A percentile compares a stretch with the other conserved stretches of the same genome.
These are phyloP conservation scores for Mesocricetus auratus DNA, from an alignment of 2,113 vertebrate species.

Conservation along the genomic window DNA sequence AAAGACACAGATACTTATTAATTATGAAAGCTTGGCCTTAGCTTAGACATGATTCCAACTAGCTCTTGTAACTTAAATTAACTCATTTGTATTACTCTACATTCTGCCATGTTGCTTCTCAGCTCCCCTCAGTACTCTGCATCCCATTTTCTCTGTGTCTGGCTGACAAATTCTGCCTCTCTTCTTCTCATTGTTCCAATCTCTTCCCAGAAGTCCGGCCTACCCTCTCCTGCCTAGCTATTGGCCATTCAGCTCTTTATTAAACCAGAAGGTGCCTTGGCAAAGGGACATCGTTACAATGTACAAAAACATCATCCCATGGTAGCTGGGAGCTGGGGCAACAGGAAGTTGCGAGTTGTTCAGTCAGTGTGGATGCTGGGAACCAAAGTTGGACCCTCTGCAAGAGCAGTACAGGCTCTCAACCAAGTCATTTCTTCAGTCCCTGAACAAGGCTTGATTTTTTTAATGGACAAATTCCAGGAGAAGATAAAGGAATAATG, in stretches of 20 bases:
- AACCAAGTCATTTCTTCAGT: background rate
- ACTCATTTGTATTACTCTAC: background rate
- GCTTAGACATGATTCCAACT: background rate
- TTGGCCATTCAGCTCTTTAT: background rate
- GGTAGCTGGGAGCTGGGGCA: background rate
- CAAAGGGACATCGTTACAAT: background rate
- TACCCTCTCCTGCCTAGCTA: background rate
- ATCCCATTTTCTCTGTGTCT: background rate
- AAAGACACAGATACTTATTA: background rate
- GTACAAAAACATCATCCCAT: background rate
- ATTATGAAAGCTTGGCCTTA: background rate
- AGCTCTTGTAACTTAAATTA: background rate
- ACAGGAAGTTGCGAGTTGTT: background rate
- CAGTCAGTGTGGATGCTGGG: background rate
- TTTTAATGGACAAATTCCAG: background rate
- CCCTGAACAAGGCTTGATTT: background rate
- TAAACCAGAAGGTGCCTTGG: background rate
- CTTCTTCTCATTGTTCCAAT: background rate
- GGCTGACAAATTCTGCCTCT: background rate
- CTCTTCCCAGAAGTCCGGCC: background rate
- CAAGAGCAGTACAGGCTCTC: background rate
- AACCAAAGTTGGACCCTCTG: no score
- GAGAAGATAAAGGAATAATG: background rate
- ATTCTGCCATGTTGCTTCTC: background rate
- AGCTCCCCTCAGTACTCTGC: background rate